Conservation (phyloP, 2,888 invertebrate species). For the Capitulum mitella region DNA sequence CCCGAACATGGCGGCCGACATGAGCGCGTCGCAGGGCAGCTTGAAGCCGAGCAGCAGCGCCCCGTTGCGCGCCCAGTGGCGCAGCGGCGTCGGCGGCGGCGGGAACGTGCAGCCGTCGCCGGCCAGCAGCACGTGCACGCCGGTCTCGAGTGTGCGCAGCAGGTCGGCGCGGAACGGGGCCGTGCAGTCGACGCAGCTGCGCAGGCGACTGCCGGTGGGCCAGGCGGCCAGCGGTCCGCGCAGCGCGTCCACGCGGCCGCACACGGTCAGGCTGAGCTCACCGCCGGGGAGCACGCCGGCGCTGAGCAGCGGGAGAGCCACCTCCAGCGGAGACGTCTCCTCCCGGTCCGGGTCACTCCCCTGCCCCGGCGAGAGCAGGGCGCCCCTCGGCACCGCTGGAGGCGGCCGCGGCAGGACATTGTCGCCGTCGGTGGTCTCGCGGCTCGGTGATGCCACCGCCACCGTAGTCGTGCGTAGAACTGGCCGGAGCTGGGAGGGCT, state of each 20-base stretch:
- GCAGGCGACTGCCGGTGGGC: not conserved
- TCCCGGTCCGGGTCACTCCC: too few species aligned
- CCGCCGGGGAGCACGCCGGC: too few species aligned
- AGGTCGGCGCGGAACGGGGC: not conserved
- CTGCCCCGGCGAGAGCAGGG: too few species aligned
- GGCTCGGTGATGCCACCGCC: too few species aligned
- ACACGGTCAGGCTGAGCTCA: not conserved
- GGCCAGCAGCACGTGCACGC: not conserved
- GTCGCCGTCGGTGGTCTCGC: too few species aligned
- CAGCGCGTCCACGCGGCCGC: not conserved
- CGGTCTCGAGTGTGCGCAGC: not conserved
- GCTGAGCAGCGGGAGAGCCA: not conserved
- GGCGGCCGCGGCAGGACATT: too few species aligned
- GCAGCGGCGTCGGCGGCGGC: not conserved
- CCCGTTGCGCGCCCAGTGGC: not conserved
- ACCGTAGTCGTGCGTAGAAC: too few species aligned
- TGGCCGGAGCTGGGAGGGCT: too few species aligned
- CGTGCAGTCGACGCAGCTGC: not conserved
- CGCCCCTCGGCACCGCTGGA: too few species aligned
- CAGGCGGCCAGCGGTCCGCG: not conserved
- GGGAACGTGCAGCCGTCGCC: slow-evolving; percentile 1
- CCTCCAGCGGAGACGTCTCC: too few species aligned
- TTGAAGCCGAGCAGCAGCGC: not conserved
- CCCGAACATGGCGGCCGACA: not conserved
- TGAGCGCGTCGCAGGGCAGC: not conserved